phyloP scores from a whole-genome alignment of 2,113 vertebrate species.

The Ammospiza nelsoni region DNA sequence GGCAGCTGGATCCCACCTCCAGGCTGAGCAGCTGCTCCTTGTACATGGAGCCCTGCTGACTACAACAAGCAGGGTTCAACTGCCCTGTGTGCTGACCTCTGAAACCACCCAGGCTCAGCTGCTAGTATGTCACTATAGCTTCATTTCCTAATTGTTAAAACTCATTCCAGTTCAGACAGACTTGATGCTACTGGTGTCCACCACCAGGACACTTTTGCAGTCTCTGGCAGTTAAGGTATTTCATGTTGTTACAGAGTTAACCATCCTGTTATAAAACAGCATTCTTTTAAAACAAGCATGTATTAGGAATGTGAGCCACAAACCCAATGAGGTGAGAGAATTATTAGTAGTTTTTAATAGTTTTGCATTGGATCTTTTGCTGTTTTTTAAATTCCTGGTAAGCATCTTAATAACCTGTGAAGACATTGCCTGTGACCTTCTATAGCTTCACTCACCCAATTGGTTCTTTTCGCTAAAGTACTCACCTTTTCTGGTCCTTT shows the following conservation, averaged over 20 bases:
- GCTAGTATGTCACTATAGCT: neutral
- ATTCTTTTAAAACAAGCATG: neutral
- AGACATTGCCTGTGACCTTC: neutral
- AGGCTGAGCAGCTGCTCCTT: neutral
- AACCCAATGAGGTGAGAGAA: neutral
- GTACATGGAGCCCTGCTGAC: neutral
- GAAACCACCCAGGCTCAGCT: neutral
- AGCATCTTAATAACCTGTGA: neutral
- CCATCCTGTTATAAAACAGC: neutral
- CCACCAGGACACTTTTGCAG: neutral
- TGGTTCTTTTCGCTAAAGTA: neutral
- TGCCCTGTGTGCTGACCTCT: neutral
- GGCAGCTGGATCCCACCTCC: neutral
- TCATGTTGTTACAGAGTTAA: neutral
- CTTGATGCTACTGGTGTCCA: neutral
- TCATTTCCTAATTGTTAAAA: neutral
- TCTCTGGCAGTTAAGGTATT: neutral
- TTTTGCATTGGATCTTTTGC: neutral
- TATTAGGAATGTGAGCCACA: neutral
- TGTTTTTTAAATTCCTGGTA: neutral
- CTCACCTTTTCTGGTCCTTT: neutral
- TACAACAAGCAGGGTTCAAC: neutral
- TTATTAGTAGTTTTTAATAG: neutral
- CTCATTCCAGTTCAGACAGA: neutral
- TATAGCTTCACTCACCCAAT: neutral